phyloP scores from a whole-genome alignment of 2,113 vertebrate genomes.

The Paralichthys olivaceus region DNA sequence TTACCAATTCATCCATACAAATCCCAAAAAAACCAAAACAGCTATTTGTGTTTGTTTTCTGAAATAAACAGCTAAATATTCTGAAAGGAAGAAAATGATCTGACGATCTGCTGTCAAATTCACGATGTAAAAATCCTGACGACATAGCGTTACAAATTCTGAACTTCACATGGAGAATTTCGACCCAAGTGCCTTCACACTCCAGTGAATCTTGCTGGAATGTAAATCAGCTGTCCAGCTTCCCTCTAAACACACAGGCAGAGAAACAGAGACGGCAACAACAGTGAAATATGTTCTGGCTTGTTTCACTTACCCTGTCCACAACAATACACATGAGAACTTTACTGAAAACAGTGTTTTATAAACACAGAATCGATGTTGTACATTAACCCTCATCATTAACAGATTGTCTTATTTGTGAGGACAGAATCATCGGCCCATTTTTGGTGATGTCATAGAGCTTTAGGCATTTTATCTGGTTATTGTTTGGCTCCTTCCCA shows the following conservation, averaged over 20 bases:
- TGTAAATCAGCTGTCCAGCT: conserved; percentile 58
- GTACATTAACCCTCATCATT: background rate
- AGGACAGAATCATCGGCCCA: conserved; percentile 9
- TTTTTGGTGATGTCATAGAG: conserved; percentile 36
- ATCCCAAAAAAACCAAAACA: no score
- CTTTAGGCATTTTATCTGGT: conserved; percentile 20
- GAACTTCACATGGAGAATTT: conserved; percentile 6
- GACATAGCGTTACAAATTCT: background rate
- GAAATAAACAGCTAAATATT: no score
- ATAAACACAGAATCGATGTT: conserved; percentile 11
- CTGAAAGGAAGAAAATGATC: background rate
- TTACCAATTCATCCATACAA: background rate
- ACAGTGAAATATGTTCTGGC: conserved; percentile 35
- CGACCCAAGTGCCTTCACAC: conserved; percentile 16
- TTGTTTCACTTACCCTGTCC: conserved; percentile 19
- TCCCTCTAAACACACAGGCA: conserved; percentile 48
- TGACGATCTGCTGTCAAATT: background rate
- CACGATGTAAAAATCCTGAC: background rate
- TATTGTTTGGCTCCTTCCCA: conserved; percentile 39
- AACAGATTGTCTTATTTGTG: background rate
- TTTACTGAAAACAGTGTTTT: conserved; percentile 21
- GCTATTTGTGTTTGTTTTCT: background rate
- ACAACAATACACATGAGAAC: conserved; percentile 10
- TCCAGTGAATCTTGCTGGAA: conserved; percentile 45
- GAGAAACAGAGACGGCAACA: conserved; percentile 16